Conservation (phyloP, 2,113 vertebrate genomes). For the Paratilapia polleni region DNA sequence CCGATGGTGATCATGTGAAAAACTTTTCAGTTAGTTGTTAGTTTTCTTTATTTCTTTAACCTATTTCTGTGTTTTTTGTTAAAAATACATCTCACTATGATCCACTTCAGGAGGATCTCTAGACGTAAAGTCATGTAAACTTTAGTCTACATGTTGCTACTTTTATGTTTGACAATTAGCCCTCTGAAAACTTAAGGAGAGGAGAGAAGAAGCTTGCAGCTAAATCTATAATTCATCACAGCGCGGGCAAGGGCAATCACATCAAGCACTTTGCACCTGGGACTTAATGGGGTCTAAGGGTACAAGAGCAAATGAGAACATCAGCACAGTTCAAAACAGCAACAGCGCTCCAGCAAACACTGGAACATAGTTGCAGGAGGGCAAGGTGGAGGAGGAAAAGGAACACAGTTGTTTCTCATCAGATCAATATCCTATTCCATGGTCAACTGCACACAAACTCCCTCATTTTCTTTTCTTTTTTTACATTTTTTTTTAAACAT, state of each 20-base stretch:
- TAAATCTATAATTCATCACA: constrained; percentile 60
- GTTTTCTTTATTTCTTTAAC: not conserved
- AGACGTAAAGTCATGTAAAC: not conserved
- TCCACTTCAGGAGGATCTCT: not conserved
- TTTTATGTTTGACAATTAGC: not conserved
- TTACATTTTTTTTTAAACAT: not conserved
- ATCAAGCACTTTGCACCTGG: constrained; percentile 37
- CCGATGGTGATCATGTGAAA: not conserved
- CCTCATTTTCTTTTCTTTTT: not conserved
- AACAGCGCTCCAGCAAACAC: constrained; percentile 11
- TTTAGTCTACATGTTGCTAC: not conserved
- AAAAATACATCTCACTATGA: not conserved
- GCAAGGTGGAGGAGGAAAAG: constrained; percentile 1
- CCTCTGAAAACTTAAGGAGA: not conserved
- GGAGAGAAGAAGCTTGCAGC: constrained; percentile 19
- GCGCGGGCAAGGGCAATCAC: not conserved
- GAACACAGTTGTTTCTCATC: constrained; percentile 30
- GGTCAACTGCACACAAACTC: constrained; percentile 49
- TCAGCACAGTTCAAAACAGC: constrained; percentile 21
- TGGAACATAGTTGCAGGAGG: not conserved
- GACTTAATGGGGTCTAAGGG: constrained; percentile 19
- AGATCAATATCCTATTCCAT: constrained; percentile 66
- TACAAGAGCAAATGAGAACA: constrained; percentile 4
- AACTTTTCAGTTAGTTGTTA: not conserved
- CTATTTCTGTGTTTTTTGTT: not conserved